Percentiles rank a stretch among this genome's conserved stretches.
phyloP scores from a whole-genome alignment of 2,888 invertebrate genomes.

The Muschampia plurimacula region DNA sequence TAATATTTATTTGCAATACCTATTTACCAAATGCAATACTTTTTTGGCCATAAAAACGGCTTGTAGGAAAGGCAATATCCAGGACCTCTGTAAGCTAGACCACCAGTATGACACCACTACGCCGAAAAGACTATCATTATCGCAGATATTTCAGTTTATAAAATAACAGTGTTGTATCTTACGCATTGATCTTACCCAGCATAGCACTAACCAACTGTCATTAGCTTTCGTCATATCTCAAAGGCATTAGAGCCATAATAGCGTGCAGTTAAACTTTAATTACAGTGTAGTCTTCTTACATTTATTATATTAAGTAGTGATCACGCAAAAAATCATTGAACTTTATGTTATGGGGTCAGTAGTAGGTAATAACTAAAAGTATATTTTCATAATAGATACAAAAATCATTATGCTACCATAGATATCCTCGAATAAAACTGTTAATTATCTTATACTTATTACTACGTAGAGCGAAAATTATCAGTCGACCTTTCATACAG shows the following conservation, averaged over 20 bases:
- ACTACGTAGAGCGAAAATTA: too few species aligned
- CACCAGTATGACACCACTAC: too few species aligned
- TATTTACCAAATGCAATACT: too few species aligned
- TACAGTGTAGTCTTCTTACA: not conserved
- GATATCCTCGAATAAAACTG: not conserved
- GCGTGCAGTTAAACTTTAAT: constrained; percentile 5
- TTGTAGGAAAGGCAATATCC: too few species aligned
- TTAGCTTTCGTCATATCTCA: constrained; percentile 9
- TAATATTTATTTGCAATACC: too few species aligned
- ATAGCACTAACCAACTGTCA: not conserved
- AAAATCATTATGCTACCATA: not conserved
- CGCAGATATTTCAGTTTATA: too few species aligned
- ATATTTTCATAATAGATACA: not conserved
- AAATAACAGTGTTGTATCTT: not conserved
- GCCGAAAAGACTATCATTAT: too few species aligned
- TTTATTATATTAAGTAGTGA: not conserved
- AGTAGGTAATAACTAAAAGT: not conserved
- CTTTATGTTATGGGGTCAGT: not conserved
- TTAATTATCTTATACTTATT: too few species aligned
- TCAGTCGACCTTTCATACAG: too few species aligned
- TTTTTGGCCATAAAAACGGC: too few species aligned
- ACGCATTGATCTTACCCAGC: not conserved
- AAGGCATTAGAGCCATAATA: constrained; percentile 1
- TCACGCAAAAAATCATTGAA: constrained; percentile 1
- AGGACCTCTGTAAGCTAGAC: too few species aligned